Evolutionary conservation across 2,113 vertebrate species (phyloP).

Genomic region (Nycticebus coucang): DNA sequence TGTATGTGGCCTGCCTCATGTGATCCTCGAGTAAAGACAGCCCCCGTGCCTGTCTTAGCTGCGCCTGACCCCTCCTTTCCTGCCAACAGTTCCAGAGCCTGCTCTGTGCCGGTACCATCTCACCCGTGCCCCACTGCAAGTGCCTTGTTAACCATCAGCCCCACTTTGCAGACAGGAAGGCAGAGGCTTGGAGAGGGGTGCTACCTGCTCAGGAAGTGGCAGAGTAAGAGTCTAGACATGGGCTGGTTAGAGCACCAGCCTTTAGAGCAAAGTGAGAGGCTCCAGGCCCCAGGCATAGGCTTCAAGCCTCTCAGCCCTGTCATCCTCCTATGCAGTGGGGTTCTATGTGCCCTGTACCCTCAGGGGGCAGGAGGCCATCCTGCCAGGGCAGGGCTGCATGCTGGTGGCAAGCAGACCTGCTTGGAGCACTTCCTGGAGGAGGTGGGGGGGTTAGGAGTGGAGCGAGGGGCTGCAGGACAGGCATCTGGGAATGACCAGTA

Average conservation of each 20-base stretch:
- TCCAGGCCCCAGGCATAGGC: not conserved
- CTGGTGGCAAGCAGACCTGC: not conserved
- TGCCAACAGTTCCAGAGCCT: not conserved
- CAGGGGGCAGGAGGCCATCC: not conserved
- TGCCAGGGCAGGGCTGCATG: not conserved
- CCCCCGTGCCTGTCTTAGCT: not conserved
- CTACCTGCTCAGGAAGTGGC: not conserved
- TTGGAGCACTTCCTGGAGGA: not conserved
- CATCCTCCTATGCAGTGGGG: not conserved
- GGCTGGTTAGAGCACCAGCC: fast-evolving
- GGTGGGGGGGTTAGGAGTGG: not conserved
- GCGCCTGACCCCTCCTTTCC: not conserved
- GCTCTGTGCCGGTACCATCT: not conserved
- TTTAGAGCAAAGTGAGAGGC: not conserved
- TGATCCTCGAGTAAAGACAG: not conserved
- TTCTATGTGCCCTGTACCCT: too few species aligned
- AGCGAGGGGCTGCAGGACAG: not conserved
- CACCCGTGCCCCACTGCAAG: fast-evolving
- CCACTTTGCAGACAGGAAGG: not conserved
- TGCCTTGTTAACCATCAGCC: fast-evolving
- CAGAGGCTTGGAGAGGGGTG: not conserved
- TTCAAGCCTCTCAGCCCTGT: fast-evolving
- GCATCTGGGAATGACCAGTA: not conserved
- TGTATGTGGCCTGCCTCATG: not conserved
- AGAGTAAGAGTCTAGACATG: not conserved